phyloP scores from a whole-genome alignment of 1,140 invertebrate genomes.

The Caenorhabditis remanei region DNA sequence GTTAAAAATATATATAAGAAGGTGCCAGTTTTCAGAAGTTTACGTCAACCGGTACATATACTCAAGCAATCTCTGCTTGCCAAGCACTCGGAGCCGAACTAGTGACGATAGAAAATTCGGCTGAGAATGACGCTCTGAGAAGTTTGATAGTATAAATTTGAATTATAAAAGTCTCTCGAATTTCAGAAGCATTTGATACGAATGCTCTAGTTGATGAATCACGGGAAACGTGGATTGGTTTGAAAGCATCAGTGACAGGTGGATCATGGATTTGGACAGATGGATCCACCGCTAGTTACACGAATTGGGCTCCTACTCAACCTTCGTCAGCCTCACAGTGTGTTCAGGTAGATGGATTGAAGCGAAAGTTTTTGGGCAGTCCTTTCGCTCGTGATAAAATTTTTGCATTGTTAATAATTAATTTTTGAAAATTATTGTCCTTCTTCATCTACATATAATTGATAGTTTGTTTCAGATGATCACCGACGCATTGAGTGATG shows the following conservation, averaged over 20 bases:
- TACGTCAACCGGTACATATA: neutral
- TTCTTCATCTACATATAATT: too few species aligned
- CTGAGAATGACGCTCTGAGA: neutral
- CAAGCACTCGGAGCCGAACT: neutral
- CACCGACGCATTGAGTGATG: neutral
- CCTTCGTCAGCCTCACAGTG: neutral
- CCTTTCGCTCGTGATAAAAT: too few species aligned
- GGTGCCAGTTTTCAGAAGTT: too few species aligned
- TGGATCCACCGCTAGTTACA: neutral
- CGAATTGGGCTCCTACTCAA: neutral
- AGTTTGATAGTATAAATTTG: neutral
- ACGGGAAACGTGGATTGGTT: neutral
- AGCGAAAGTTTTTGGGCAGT: too few species aligned
- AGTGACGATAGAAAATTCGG: neutral
- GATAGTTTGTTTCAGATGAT: constrained; percentile 14
- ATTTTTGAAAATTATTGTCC: neutral
- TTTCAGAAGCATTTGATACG: neutral
- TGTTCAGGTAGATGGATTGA: neutral
- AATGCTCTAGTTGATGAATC: neutral
- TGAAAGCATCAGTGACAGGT: neutral
- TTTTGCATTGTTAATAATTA: too few species aligned
- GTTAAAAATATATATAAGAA: too few species aligned
- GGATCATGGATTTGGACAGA: neutral
- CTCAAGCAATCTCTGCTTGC: neutral
- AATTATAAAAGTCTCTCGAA: neutral